These are phyloP conservation scores for Tragelaphus buxtoni DNA, from an alignment of 2,113 vertebrate genomes.

Conservation along the genomic window DNA sequence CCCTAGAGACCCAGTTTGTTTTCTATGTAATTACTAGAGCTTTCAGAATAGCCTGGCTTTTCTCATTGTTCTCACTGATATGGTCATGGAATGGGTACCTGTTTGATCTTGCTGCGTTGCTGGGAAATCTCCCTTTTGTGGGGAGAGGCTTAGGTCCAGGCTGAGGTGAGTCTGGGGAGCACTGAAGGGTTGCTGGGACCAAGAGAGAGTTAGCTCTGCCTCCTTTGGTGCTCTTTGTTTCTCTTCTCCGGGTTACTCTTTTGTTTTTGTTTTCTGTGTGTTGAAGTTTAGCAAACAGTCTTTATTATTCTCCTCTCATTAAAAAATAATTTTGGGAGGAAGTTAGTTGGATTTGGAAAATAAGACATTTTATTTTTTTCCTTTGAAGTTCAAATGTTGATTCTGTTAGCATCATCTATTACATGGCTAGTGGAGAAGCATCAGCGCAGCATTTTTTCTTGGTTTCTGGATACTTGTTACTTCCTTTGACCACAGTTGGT, in stretches of 20 bases:
- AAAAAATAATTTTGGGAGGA: not conserved
- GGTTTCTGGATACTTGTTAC: not conserved
- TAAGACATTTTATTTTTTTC: not conserved
- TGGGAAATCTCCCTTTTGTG: not conserved
- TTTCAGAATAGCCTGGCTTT: conserved; percentile 5
- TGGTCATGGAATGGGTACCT: not conserved
- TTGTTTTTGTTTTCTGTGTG: not conserved
- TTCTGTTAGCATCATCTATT: not conserved
- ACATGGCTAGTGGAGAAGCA: not conserved
- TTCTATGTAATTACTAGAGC: conserved; percentile 37
- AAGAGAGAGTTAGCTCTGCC: not conserved
- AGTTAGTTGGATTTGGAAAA: not conserved
- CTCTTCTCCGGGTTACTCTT: not conserved
- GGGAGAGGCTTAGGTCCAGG: not conserved
- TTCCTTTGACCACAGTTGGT: not conserved
- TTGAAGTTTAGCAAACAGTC: conserved; percentile 16
- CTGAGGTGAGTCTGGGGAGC: conserved; percentile 36
- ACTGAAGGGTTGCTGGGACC: not conserved
- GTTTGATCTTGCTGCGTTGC: not conserved
- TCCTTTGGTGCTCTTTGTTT: not conserved
- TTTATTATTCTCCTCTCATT: not conserved
- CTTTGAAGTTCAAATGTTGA: conserved; percentile 5
- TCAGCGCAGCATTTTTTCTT: not conserved
- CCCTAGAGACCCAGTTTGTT: conserved; percentile 38
- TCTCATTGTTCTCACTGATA: not conserved